A percentile compares a stretch with the other conserved stretches of the same genome.
Evolutionary conservation across 2,888 invertebrate genomes (phyloP).

Genomic region (Odontocolon sp.): DNA sequence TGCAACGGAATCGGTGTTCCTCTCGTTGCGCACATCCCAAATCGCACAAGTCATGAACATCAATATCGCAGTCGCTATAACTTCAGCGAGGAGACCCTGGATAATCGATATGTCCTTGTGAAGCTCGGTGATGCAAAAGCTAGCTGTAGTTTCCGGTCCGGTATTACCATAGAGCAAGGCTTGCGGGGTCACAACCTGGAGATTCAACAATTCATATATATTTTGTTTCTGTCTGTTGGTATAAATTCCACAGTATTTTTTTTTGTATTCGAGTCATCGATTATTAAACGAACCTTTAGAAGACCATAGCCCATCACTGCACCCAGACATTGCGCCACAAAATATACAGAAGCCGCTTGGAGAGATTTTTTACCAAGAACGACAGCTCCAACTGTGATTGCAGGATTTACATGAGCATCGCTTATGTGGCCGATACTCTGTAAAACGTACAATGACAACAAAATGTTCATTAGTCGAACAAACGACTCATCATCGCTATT

Average conservation of each 20-base stretch:
- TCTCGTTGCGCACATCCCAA: constrained; percentile 87
- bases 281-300: constrained; percentile 81
- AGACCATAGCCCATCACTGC: constrained; percentile 87
- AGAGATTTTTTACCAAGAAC: constrained; percentile 84
- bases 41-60: constrained; percentile 86
- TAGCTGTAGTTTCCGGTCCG: neutral
- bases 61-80: constrained; percentile 85
- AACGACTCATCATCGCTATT: neutral
- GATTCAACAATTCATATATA: no score
- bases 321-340: constrained; percentile 86
- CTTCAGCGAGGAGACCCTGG: constrained; percentile 85
- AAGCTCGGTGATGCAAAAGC: constrained; percentile 70
- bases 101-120: constrained; percentile 62
- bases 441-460: constrained; percentile 62
- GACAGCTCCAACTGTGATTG: constrained; percentile 86
- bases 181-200: constrained; percentile 75
- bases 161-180: constrained; percentile 55
- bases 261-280: neutral
- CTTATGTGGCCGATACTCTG: constrained; percentile 90
- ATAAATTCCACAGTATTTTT: neutral
- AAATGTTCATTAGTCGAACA: neutral
- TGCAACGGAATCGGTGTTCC: constrained; percentile 85
- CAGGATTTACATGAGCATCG: constrained; percentile 90
- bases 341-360: constrained; percentile 84
- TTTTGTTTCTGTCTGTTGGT: neutral